Evolutionary conservation across 2,888 invertebrate species (phyloP), one percentile per base, ranked within the genome.

Genomic region (Scrobipalpa atriplicella): DNA sequence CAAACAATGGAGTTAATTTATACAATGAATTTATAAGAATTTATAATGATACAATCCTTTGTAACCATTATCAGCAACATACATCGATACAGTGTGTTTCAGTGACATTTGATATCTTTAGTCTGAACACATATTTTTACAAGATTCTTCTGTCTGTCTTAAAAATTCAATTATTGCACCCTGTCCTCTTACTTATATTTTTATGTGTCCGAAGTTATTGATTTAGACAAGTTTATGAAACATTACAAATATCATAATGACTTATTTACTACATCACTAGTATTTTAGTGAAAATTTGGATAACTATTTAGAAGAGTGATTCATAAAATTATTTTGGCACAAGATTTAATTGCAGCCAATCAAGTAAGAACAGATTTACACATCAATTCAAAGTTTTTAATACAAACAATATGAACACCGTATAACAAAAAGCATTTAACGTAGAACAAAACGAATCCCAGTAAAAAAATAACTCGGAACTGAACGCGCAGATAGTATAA

Each of bases 281-380:
- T 10, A 9, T 21, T 56, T 11, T 6, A 56, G 29, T 21, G 11
- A 56, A 13, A 21, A 21, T 56, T 52, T 52, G 52, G 19, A 19
- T 19, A 52, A 10, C 7, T 52, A 10, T 52, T 52, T 52, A 9
- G 8, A 52, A 52, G 19, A 52, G 52, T 52, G 52, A 19, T 7
- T 13, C 21, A 21, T 47, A 56, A 19, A 56, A 56, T 54, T 56
- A 56, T 13, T 56, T 56, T 56, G 54, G 54, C 54, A 56, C 54
- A 56, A 13, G 29, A 21, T 21, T 56, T 1, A 13, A 13, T 21
- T 56, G 29, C 11, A 56, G 18, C 19, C 9, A 21, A 7, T 10
- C 1, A 13, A 21, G n/a, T 10, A 16, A 47, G 47, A 47, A 47
- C 8, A 6, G 0, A 1, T 47, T 47, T 47, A 16, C 16, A 16